Evolutionary conservation across 2,888 invertebrate species (phyloP), one percentile per base, ranked within the genome.

Genomic region (Urechis unicinctus): DNA sequence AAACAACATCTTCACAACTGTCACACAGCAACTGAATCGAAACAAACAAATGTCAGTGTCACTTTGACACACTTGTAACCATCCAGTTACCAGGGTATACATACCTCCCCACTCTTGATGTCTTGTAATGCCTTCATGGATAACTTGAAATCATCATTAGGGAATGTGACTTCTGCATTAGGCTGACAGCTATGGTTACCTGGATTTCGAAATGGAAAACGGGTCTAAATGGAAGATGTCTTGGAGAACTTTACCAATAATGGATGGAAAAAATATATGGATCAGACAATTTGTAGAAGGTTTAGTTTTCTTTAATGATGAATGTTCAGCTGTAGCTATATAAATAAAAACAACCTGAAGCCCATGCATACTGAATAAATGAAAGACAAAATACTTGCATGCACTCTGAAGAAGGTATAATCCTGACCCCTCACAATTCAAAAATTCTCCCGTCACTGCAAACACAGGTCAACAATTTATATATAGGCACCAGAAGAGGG

Each of bases 181-280:
- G 95, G 93, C 0, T 82, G 76, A 72, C 96, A 96, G 68, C 90
- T 93, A 78, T 96, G 96, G 80, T 96, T 96, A 64, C 88, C 87
- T 78, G 47, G 22, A 13, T 21, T n/a, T n/a, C n/a, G n/a, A n/a
- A n/a, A n/a, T n/a, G n/a, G n/a, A n/a, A n/a, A n/a, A n/a, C n/a
- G n/a, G n/a, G n/a, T n/a, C n/a, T n/a, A n/a, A n/a, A n/a, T n/a
- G n/a, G n/a, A n/a, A n/a, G n/a, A n/a, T n/a, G n/a, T n/a, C n/a
- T n/a, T n/a, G n/a, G n/a, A n/a, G n/a, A n/a, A n/a, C n/a, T n/a
- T n/a, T n/a, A n/a, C n/a, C n/a, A n/a, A n/a, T n/a, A n/a, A n/a
- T n/a, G n/a, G n/a, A n/a, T n/a, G n/a, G n/a, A n/a, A n/a, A n/a
- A n/a, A n/a, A n/a, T n/a, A n/a, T n/a, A n/a, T n/a, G n/a, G n/a